phyloP scores from a whole-genome alignment of 1,140 invertebrate genomes.

The Tribolium madens region DNA sequence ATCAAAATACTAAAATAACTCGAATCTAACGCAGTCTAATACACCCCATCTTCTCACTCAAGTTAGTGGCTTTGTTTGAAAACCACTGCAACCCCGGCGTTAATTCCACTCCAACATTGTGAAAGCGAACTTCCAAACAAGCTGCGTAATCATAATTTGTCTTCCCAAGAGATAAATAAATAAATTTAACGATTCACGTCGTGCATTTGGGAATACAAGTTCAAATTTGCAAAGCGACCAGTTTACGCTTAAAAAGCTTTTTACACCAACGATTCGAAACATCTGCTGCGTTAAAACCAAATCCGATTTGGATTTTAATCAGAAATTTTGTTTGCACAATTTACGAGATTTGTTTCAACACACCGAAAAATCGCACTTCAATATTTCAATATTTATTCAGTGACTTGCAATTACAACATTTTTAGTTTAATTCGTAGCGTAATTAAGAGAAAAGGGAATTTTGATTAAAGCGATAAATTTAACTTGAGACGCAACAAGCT shows the following conservation, averaged over 20 bases:
- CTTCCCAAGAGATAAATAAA: constrained; percentile 51
- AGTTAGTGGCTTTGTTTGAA: constrained; percentile 13
- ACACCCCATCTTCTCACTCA: background rate
- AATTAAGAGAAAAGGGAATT: background rate
- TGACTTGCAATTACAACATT: background rate
- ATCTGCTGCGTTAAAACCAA: constrained; percentile 20
- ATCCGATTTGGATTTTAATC: constrained; percentile 36
- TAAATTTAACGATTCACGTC: constrained; percentile 51
- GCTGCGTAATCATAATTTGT: constrained; percentile 54
- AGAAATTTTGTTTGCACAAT: constrained; percentile 32
- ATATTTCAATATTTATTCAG: background rate
- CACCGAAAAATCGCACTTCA: background rate
- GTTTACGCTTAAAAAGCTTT: constrained; percentile 26
- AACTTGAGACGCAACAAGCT: background rate
- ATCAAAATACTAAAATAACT: too few species aligned
- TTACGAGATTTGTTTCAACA: background rate
- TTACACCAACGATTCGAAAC: constrained; percentile 23
- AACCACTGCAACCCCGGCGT: constrained; percentile 16
- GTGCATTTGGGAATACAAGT: constrained; percentile 24
- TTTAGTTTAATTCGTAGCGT: background rate
- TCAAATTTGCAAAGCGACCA: constrained; percentile 17
- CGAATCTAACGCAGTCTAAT: too few species aligned
- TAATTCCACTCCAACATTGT: background rate
- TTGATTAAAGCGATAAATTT: background rate
- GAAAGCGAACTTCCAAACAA: constrained; percentile 34